Evolutionary conservation across 2,113 vertebrate species (phyloP).

Genomic region (Mirza zaza): DNA sequence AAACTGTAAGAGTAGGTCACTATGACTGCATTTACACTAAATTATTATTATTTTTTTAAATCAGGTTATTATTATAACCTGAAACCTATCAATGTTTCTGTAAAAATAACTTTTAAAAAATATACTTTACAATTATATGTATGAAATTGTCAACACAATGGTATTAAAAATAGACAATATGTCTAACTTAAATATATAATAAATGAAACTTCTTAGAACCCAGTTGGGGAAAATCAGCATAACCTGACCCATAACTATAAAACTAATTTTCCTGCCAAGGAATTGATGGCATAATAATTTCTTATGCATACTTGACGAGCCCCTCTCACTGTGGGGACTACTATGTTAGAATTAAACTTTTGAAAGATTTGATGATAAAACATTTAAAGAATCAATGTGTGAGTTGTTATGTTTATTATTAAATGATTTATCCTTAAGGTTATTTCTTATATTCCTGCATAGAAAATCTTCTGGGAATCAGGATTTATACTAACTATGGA

Average conservation of each 20-base stretch:
- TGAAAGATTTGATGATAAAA: conserved; percentile 22
- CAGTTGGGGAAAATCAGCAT: background rate
- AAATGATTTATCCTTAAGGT: background rate
- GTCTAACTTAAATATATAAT: background rate
- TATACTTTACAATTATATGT: background rate
- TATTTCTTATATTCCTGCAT: background rate
- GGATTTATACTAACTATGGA: background rate
- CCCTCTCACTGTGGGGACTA: background rate
- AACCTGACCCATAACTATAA: background rate
- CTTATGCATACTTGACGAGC: background rate
- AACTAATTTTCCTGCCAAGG: background rate
- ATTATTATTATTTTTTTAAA: too few relatives aligned
- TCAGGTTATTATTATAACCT: background rate
- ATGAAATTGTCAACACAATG: background rate
- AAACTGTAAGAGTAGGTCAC: conserved; percentile 46
- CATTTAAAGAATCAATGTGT: background rate
- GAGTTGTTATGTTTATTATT: background rate
- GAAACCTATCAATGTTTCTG: background rate
- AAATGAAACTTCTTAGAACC: background rate
- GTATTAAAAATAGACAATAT: background rate
- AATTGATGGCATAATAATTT: background rate
- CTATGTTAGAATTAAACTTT: background rate
- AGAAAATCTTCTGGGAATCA: background rate
- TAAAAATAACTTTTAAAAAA: background rate
- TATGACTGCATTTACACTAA: conserved; percentile 17